A percentile compares a stretch with the other conserved stretches of the same genome.
Conservation (phyloP, 2,113 vertebrate genomes). For the Oryzias melastigma region DNA sequence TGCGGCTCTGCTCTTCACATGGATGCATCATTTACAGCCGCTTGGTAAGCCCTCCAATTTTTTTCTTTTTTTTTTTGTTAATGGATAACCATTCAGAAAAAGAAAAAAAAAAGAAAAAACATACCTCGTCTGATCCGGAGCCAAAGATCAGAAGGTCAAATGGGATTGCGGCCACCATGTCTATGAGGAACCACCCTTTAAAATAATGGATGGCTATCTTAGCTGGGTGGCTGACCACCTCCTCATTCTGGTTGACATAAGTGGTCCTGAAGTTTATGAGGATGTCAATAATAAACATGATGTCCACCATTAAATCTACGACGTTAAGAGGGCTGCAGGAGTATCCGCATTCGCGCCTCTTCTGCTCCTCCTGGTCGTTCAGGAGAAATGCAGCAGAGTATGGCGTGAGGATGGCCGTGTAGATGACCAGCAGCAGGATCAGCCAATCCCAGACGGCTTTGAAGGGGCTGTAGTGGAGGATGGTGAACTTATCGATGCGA, state of each 20-base stretch:
- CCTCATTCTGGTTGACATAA: slow-evolving; percentile 96
- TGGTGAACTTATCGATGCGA: slow-evolving; percentile 98
- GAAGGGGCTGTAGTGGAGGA: slow-evolving; percentile 98
- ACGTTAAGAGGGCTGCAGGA: slow-evolving; percentile 97
- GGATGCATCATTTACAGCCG: slow-evolving; percentile 79
- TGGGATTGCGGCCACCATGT: slow-evolving; percentile 99
- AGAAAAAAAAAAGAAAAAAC: slow-evolving; percentile 51
- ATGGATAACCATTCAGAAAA: slow-evolving; percentile 78
- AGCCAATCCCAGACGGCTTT: slow-evolving; percentile 99
- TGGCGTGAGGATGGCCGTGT: slow-evolving; percentile 96
- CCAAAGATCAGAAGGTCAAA: slow-evolving; percentile 99
- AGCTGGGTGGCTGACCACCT: slow-evolving; percentile 97
- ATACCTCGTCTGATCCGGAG: slow-evolving; percentile 98
- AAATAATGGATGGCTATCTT: slow-evolving; percentile 99
- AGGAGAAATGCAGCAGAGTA: slow-evolving; percentile 98
- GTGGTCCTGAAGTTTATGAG: slow-evolving; percentile 99
- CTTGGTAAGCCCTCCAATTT: slow-evolving; percentile 78
- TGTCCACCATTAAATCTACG: slow-evolving; percentile 98
- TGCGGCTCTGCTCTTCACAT: slow-evolving; percentile 63
- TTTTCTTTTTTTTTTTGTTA: slow-evolving; percentile 46
- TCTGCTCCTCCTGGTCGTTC: slow-evolving; percentile 93
- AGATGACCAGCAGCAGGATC: slow-evolving; percentile 95
- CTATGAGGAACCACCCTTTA: slow-evolving; percentile 99
- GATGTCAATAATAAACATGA: slow-evolving; percentile 99
- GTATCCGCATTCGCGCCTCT: slow-evolving; percentile 92